Base-by-base conservation (phyloP, 1,140 invertebrate species). In the Ptiloglossa arizonensis region DNA sequence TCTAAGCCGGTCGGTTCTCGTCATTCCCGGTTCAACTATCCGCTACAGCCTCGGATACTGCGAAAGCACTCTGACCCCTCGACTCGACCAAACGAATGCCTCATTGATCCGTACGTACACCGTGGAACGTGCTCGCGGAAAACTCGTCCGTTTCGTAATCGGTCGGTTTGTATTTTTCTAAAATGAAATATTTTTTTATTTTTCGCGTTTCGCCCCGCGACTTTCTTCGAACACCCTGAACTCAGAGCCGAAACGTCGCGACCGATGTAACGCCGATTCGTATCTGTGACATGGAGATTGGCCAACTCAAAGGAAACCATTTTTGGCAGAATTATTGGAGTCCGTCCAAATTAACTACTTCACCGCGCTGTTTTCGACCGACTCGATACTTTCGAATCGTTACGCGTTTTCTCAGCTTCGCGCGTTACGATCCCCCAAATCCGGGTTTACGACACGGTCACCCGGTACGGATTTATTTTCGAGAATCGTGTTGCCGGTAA, bases 31-130 rank as follows among this genome's bases (percentile, higher is more conserved):
- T 66, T 64, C 44, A 74, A 48, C 62, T 66, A 56, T 19, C 15
- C 68, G n/a, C 50, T 68, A n/a, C 35, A 63, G 8, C 32, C 62
- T 29, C n/a, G 50, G 9, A 38, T n/a, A 1, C 24, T 29, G 24
- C 24, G 41, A 19, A 52, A 56, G 4, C 17, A 41, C 24, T 41
- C 50, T 6, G 8, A 4, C 24, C 32, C 32, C 64, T 63, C 29
- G 56, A 56, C 64, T 69, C 57, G 64, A 76, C 72, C 56, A 69
- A 80, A 69, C 69, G 69, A 80, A 69, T 27, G 64, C 66, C 77
- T 79, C 77, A 59, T 73, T 73, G 74, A 44, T 67, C 54, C 11
- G 19, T 13, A 35, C n/a, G 41, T 48, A 41, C 41, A 50, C 5
- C 8, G 32, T 15, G 38, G 32, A 9, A 38, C 38, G 19, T 4